Evolutionary conservation across 1,140 invertebrate genomes (phyloP).

Genomic region (Phymastichus coffea): DNA sequence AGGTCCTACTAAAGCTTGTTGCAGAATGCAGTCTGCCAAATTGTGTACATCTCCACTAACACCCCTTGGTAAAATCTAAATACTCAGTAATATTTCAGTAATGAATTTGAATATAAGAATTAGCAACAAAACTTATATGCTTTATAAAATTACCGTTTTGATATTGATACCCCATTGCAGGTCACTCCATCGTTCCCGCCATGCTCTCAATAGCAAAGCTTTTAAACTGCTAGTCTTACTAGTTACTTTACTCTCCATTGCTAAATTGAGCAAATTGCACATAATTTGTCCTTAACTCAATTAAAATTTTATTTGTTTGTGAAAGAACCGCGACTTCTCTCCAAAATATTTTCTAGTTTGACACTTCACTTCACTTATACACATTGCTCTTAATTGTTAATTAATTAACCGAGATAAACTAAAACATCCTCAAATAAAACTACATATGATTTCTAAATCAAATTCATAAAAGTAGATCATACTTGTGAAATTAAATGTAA

Average conservation of each 20-base stretch:
- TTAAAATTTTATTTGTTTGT: too few relatives aligned
- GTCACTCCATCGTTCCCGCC: conserved; percentile 92
- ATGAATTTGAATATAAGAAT: neutral
- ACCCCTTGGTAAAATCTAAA: conserved; percentile 73
- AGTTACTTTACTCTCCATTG: conserved; percentile 74
- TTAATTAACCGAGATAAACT: too few relatives aligned
- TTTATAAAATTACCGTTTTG: conserved; percentile 66
- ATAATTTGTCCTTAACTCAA: too few relatives aligned
- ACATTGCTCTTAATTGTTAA: too few relatives aligned
- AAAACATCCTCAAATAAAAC: too few relatives aligned
- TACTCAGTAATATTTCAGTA: conserved; percentile 10
- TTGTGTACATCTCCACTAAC: conserved; percentile 90
- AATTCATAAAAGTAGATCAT: too few relatives aligned
- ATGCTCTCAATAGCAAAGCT: conserved; percentile 81
- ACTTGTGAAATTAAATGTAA: too few relatives aligned
- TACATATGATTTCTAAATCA: too few relatives aligned
- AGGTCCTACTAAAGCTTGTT: conserved; percentile 88
- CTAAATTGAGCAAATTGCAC: conserved; percentile 36
- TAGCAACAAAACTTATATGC: neutral
- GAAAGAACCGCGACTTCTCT: too few relatives aligned
- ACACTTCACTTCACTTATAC: too few relatives aligned
- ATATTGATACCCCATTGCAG: conserved; percentile 95
- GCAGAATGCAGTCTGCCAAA: conserved; percentile 87
- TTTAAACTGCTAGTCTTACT: conserved; percentile 85
- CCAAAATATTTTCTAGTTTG: too few relatives aligned